A percentile compares a stretch with the other conserved stretches of the same genome.
These are phyloP conservation scores for Sipha flava DNA, from an alignment of 1,140 invertebrate species.

Conservation along the genomic window DNA sequence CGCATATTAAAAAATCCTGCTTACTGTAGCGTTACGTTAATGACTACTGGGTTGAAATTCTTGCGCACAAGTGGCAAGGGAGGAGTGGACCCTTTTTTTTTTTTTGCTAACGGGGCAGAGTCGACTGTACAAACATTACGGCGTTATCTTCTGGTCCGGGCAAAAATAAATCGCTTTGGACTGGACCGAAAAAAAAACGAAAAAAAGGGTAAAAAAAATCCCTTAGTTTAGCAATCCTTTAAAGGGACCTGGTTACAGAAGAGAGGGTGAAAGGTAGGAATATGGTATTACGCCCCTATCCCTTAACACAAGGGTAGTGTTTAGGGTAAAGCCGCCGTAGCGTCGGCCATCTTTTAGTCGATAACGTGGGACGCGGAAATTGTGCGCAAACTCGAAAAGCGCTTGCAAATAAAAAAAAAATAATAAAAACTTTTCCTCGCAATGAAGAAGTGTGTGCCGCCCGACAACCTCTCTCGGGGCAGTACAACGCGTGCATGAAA, in stretches of 20 bases:
- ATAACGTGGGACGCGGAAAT: background rate
- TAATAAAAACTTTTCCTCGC: background rate
- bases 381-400: background rate
- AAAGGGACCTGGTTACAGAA: background rate
- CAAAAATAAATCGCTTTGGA: constrained; percentile 29
- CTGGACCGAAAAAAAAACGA: constrained; percentile 8
- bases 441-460: background rate
- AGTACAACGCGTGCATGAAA: background rate
- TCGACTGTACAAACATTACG: constrained; percentile 28
- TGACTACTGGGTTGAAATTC: constrained; percentile 30
- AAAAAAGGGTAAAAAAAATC: constrained; percentile 25
- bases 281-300: background rate
- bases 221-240: constrained; percentile 29
- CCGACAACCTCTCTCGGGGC: background rate
- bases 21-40: constrained; percentile 33
- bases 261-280: background rate
- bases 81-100: constrained; percentile 25
- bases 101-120: constrained; percentile 10
- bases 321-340: constrained; percentile 15
- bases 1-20: constrained; percentile 32
- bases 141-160: constrained; percentile 32
- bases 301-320: constrained; percentile 26
- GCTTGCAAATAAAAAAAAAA: background rate
- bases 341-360: constrained; percentile 29
- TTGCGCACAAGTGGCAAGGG: constrained; percentile 22